Evolutionary conservation across 2,113 vertebrate species (phyloP), one percentile per base, ranked within the genome.

Genomic region (Mesitornis unicolor): DNA sequence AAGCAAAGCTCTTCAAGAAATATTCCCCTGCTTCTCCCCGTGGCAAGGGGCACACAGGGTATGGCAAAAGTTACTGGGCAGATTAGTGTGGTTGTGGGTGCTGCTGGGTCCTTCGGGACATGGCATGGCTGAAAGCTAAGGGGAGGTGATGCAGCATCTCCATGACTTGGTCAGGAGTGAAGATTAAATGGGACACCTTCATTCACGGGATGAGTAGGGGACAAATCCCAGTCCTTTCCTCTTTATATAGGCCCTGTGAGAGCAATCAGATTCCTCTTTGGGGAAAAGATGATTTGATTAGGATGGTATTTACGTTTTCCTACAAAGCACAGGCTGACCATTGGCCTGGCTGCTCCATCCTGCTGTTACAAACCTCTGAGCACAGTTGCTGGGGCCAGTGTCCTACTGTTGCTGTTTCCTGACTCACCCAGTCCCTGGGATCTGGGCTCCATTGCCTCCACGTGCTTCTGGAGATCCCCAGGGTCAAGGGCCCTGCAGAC

Each of bases 371-470:
- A 59, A 26, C 14, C 25, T 53, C 45, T 48, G 31, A 53, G 56
- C 24, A 26, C 20, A 38, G 67, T 42, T 36, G 6, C 22, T 73
- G 54, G 54, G 10, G 6, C 16, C 1, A 0, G 25, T 40, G 54
- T 33, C 38, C 50, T 35, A 3, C 2, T 0, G n/a, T n/a, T n/a
- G n/a, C 48, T 69, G 42, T 26, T 47, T 35, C 28, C 19, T 0
- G 0, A 15, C 33, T 42, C 26, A 64, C 8, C 43, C 35, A 7
- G 0, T 13, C 38, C 31, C 38, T 1, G 3, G 10, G 26, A 19
- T 50, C 26, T 29, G 11, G 19, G n/a, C 48, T 43, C 10, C 12
- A 1, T 31, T 40, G 29, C 16, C 24, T 45, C 48, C 43, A 11
- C 6, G 0, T 63, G 42, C 12, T 69, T 14, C 68, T 48, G 79